Base-by-base conservation (phyloP, 1,140 invertebrate genomes). In the Bombus terrestris region DNA sequence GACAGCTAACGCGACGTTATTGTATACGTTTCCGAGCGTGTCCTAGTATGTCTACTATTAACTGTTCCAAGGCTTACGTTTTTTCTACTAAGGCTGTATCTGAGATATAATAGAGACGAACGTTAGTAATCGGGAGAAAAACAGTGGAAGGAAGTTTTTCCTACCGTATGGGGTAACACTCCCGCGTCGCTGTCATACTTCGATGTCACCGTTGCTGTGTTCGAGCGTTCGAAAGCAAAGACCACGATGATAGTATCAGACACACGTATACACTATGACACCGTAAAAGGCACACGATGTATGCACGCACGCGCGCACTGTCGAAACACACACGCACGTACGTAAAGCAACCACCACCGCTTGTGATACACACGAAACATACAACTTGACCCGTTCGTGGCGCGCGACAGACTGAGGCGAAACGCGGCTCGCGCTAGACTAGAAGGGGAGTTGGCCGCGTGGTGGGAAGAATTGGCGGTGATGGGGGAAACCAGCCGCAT, bases 161-260 rank as follows among this genome's bases (percentile, higher is more conserved):
- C 93, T 94, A 94, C 94, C 94, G 93, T 94, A 94, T 94, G 92
- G 94, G 93, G 92, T 94, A 94, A 93, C 93, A 94, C 92, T 94
- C 94, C 93, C 92, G 93, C 93, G 93, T 93, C 87, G 93, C 93
- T 90, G 93, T 93, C 93, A 94, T 94, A 89, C 87, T 88, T 93
- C 78, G 78, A 86, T 89, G 84, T 88, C 83, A 82, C 83, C 79
- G 78, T 83, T 66, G 57, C 68, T 66, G 69, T 64, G 32, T 25
- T 64, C 69, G 71, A 81, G 28, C 78, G 64, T 72, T 62, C 37
- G 77, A 88, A 85, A 88, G 72, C 89, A 75, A 72, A 80, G 80
- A 75, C 76, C 85, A 87, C 81, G 66, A 79, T 73, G 88, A 89
- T 83, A 72, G 77, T 75, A 84, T 66, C 72, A 71, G 71, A 84